phyloP scores from a whole-genome alignment of 2,113 vertebrate genomes.

The Potamarius usumacintae region DNA sequence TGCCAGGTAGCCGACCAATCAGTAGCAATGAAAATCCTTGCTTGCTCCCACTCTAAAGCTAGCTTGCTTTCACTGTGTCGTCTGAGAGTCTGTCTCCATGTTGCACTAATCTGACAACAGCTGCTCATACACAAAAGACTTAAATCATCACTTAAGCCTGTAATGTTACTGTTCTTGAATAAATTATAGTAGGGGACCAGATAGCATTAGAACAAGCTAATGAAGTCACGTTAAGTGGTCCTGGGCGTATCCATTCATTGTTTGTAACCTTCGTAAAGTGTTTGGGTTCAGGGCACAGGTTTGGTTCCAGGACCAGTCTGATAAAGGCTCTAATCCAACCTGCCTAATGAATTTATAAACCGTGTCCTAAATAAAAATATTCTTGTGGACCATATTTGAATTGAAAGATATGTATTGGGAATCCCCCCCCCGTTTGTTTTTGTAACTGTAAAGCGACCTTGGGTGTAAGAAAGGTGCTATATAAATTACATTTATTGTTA shows the following conservation, averaged over 20 bases:
- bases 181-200: not conserved
- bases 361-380: not conserved
- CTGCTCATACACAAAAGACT: not conserved
- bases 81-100: not conserved
- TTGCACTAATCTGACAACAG: slow-evolving; percentile 11
- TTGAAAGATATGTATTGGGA: not conserved
- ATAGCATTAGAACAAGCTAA: not conserved
- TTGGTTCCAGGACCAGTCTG: not conserved
- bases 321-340: not conserved
- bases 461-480: too few relatives aligned
- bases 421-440: not conserved
- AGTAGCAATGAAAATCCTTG: not conserved
- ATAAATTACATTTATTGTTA: too few relatives aligned
- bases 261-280: not conserved
- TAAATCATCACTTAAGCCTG: not conserved
- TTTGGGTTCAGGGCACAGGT: not conserved
- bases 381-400: not conserved
- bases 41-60: slow-evolving; percentile 7
- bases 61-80: slow-evolving; percentile 12
- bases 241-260: too few relatives aligned
- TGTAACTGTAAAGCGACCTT: too few relatives aligned
- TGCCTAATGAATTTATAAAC: not conserved
- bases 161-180: not conserved
- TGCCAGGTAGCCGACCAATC: slow-evolving; percentile 80
- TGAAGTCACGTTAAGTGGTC: not conserved